Evolutionary conservation across 2,113 vertebrate species (phyloP).

Genomic region (Tringa solitaria): DNA sequence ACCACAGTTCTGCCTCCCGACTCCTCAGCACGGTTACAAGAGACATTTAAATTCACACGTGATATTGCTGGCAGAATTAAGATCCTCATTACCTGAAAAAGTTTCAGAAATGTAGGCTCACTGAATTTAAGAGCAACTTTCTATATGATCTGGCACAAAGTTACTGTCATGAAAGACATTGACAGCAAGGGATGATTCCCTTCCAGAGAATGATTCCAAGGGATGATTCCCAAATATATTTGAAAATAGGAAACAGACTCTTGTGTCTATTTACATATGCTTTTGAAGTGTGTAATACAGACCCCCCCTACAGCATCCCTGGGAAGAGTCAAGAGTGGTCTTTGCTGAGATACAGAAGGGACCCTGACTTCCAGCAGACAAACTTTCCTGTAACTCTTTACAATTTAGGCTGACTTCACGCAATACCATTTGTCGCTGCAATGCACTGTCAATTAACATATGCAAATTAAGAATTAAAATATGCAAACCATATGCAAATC

Average conservation of each 20-base stretch:
- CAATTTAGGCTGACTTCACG: not conserved
- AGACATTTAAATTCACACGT: not conserved
- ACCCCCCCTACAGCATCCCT: not conserved
- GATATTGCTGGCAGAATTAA: not conserved
- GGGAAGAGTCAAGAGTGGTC: not conserved
- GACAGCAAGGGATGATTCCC: not conserved
- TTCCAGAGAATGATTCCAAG: no score
- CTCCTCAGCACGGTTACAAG: not conserved
- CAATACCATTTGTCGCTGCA: not conserved
- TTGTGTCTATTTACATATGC: not conserved
- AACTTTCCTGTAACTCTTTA: constrained; percentile 10
- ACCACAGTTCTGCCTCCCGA: not conserved
- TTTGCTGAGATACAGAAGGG: not conserved
- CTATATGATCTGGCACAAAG: not conserved
- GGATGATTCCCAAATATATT: not conserved
- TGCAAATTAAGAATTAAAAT: constrained; percentile 9
- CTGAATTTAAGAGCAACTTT: not conserved
- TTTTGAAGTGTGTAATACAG: not conserved
- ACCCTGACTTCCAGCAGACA: not conserved
- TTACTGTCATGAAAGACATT: not conserved
- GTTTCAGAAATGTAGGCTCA: not conserved
- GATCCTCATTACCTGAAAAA: not conserved
- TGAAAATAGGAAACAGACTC: not conserved
- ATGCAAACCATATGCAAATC: constrained; percentile 38
- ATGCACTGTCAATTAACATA: constrained; percentile 35